Percentiles rank a stretch among this genome's conserved stretches.
phyloP scores from a whole-genome alignment of 2,113 vertebrate species.

The Tenrec ecaudatus region DNA sequence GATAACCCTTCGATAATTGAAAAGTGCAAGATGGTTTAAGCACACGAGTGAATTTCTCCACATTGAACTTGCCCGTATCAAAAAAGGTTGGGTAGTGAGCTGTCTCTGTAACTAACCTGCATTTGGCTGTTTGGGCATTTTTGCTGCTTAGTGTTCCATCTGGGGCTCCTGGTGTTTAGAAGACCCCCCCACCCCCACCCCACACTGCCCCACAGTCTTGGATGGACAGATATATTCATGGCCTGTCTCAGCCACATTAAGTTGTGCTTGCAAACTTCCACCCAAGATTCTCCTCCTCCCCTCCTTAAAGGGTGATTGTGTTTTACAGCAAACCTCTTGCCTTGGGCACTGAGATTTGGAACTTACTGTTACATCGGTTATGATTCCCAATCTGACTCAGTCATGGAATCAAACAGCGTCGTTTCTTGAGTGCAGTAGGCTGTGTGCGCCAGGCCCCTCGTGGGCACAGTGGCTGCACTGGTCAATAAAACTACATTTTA shows the following conservation, averaged over 20 bases:
- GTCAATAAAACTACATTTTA: constrained; percentile 91
- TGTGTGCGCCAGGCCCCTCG: constrained; percentile 85
- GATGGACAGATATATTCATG: constrained; percentile 65
- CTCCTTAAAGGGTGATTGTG: constrained; percentile 84
- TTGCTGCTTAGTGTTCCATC: constrained; percentile 76
- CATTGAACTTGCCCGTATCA: constrained; percentile 43
- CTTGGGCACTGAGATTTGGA: constrained; percentile 84
- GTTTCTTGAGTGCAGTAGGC: constrained; percentile 85
- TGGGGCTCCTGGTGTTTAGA: constrained; percentile 72
- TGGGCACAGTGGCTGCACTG: constrained; percentile 87
- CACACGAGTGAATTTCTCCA: neutral
- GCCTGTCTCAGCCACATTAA: constrained; percentile 71
- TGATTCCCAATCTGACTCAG: constrained; percentile 84
- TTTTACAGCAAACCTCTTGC: constrained; percentile 87
- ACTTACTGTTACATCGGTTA: constrained; percentile 86
- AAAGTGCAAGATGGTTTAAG: constrained; percentile 64
- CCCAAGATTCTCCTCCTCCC: constrained; percentile 75
- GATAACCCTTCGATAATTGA: constrained; percentile 65
- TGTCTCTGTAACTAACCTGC: constrained; percentile 56
- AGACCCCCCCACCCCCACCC: constrained; percentile 56
- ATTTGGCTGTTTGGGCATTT: constrained; percentile 73
- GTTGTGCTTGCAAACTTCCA: constrained; percentile 78
- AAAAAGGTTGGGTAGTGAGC: constrained; percentile 20
- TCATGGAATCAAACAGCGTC: constrained; percentile 86
- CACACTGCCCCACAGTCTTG: constrained; percentile 3